Evolutionary conservation across 2,797 vertebrate genomes (phyloP).

Genomic region (Cossypha niveicapilla): DNA sequence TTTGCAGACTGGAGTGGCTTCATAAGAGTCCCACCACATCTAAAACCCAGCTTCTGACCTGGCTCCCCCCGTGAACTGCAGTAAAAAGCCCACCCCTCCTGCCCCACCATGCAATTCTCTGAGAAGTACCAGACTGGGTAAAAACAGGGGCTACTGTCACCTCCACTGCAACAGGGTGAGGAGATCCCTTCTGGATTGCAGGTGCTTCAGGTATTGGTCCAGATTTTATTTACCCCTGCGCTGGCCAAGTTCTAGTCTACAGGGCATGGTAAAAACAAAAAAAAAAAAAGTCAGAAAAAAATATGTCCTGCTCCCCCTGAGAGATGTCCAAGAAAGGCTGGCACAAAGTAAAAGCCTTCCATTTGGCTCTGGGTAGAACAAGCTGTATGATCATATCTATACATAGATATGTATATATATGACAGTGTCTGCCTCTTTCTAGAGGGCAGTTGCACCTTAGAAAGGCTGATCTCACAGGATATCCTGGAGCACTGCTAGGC

Average conservation of each 20-base stretch:
- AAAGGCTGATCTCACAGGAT: conserved; percentile 3
- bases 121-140: not conserved
- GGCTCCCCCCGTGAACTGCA: not conserved
- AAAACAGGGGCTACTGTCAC: not conserved
- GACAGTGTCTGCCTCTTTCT: not conserved
- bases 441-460: conserved; percentile 30
- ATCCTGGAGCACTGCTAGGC: not conserved
- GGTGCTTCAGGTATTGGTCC: conserved; percentile 26
- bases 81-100: not conserved
- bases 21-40: not conserved
- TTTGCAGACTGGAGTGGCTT: not conserved
- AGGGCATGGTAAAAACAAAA: not conserved
- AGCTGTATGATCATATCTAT: not conserved
- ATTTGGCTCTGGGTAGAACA: conserved; percentile 35
- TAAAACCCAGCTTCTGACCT: not conserved
- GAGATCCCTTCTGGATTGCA: conserved; percentile 8
- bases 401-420: not conserved
- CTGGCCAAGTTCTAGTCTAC: conserved; percentile 2
- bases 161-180: not conserved
- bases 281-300: not conserved
- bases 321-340: conserved; percentile 32
- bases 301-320: conserved; percentile 41
- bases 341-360: conserved; percentile 12
- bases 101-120: not conserved
- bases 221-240: not conserved